Evolutionary conservation across 2,113 vertebrate genomes (phyloP).

Genomic region (Copsychus sechellarum): DNA sequence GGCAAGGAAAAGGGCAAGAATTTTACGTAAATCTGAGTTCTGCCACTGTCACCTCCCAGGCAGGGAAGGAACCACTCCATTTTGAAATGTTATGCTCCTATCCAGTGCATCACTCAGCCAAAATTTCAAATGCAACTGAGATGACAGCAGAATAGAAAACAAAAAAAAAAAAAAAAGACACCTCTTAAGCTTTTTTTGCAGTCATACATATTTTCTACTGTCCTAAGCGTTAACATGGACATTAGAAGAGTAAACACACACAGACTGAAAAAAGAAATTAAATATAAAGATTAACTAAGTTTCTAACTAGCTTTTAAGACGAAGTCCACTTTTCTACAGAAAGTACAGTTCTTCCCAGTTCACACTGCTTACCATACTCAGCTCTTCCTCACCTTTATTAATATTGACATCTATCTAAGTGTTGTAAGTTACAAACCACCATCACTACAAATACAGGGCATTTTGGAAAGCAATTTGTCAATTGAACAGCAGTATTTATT

Average conservation of each 20-base stretch:
- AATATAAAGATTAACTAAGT: not conserved
- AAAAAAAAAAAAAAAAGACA: not conserved
- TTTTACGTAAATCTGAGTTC: not conserved
- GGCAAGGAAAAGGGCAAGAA: not conserved
- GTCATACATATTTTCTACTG: not conserved
- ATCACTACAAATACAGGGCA: not conserved
- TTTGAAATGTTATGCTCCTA: not conserved
- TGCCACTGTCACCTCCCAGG: not conserved
- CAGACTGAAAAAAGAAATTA: not conserved
- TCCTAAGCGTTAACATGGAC: not conserved
- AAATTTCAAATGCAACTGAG: not conserved
- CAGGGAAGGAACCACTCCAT: not conserved
- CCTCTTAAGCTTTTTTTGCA: not conserved
- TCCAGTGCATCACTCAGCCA: not conserved
- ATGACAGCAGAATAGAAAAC: not conserved
- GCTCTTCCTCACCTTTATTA: not conserved
- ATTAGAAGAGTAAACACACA: not conserved
- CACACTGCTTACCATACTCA: not conserved
- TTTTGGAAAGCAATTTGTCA: not conserved
- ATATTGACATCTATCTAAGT: not conserved
- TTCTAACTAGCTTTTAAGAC: not conserved
- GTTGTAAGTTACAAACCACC: not conserved
- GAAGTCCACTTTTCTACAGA: not conserved
- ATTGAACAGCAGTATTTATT: constrained; percentile 33
- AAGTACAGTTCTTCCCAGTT: not conserved